These are phyloP conservation scores for Antidorcas marsupialis DNA, from an alignment of 2,113 vertebrate genomes.

Conservation along the genomic window DNA sequence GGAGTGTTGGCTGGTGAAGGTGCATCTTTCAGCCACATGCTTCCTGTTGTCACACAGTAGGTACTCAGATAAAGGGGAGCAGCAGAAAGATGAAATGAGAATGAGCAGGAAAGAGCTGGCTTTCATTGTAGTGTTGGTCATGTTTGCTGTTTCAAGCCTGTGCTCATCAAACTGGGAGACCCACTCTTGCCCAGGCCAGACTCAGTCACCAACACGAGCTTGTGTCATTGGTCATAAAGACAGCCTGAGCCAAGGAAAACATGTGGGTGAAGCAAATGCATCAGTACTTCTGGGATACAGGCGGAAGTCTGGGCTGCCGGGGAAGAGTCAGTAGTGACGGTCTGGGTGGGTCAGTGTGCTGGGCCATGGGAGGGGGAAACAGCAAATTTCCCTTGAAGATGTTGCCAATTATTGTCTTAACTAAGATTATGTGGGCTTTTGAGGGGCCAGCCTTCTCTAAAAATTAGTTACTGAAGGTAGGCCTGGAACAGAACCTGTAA, in stretches of 20 bases:
- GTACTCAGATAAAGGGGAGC: not conserved
- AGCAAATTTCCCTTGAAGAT: not conserved
- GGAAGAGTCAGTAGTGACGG: not conserved
- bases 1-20: not conserved
- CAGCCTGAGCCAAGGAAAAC: not conserved
- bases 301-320: not conserved
- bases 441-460: not conserved
- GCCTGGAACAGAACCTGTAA: not conserved
- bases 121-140: not conserved
- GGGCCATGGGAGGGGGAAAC: not conserved
- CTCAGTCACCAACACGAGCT: not conserved
- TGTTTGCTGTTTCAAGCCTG: not conserved
- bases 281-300: not conserved
- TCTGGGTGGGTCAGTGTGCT: not conserved
- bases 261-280: not conserved
- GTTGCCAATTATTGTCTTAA: not conserved
- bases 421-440: not conserved
- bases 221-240: not conserved
- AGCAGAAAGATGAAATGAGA: not conserved
- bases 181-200: accelerated
- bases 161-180: not conserved
- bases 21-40: not conserved
- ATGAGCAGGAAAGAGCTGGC: not conserved
- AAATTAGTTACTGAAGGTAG: not conserved
- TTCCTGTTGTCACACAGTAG: not conserved